A percentile compares a stretch with the other conserved stretches of the same genome.
These are phyloP conservation scores for Aspidiotus rigidus DNA, from an alignment of 2,888 invertebrate genomes.

Conservation along the genomic window DNA sequence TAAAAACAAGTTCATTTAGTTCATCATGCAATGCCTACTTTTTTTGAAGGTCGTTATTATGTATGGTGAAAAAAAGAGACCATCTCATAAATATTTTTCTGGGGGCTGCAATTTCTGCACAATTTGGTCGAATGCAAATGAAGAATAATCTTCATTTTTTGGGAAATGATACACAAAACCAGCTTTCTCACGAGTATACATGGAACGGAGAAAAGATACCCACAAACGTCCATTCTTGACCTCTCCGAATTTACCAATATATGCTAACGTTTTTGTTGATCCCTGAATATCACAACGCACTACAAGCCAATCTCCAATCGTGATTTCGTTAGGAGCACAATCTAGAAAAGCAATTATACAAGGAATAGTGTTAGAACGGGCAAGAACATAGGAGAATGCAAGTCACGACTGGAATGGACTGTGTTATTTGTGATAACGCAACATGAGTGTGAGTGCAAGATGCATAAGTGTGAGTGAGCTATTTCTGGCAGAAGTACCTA, in stretches of 20 bases:
- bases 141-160: conserved; percentile 9
- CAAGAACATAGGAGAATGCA: too few relatives aligned
- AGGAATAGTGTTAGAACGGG: too few relatives aligned
- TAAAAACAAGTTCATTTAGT: background rate
- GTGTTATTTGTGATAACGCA: too few relatives aligned
- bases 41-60: conserved; percentile 4
- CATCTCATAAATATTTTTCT: conserved; percentile 11
- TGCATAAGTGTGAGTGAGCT: too few relatives aligned
- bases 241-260: conserved; percentile 9
- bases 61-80: conserved; percentile 8
- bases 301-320: conserved; percentile 9
- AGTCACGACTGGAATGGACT: too few relatives aligned
- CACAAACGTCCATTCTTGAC: conserved; percentile 7
- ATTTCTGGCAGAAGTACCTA: too few relatives aligned
- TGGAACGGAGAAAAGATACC: conserved; percentile 2
- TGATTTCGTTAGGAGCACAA: background rate
- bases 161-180: conserved; percentile 9
- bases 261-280: conserved; percentile 9
- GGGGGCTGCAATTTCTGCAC: conserved; percentile 10
- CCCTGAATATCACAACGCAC: conserved; percentile 6
- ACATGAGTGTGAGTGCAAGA: too few relatives aligned
- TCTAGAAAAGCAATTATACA: conserved; percentile 7
- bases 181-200: conserved; percentile 8
- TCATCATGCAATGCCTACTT: background rate
- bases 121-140: conserved; percentile 8